Evolutionary conservation across 2,888 invertebrate genomes (phyloP).

Genomic region (Nineta flava): DNA sequence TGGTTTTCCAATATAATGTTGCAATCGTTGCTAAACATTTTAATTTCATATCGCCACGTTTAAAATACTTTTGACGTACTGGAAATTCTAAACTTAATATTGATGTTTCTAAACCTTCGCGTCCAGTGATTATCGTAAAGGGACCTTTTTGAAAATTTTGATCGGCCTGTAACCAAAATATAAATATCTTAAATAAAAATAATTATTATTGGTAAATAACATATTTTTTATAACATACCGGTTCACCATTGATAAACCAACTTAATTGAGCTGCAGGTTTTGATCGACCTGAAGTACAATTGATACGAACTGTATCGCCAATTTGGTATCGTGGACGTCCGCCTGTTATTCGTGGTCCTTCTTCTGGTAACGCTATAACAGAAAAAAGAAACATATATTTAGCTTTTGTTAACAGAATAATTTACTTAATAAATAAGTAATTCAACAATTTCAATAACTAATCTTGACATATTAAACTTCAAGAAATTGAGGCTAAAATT

Average conservation of each 20-base stretch:
- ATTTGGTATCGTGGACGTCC: slow-evolving; percentile 68
- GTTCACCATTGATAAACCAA: slow-evolving; percentile 80
- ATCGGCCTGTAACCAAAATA: slow-evolving; percentile 27
- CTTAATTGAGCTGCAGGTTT: slow-evolving; percentile 67
- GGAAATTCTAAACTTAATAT: slow-evolving; percentile 65
- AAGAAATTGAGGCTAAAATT: no score
- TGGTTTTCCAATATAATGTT: slow-evolving; percentile 72
- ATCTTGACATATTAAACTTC: no score
- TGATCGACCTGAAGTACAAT: slow-evolving; percentile 73
- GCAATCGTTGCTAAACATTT: slow-evolving; percentile 82
- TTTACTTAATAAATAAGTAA: no score
- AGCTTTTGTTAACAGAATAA: no score
- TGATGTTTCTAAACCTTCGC: slow-evolving; percentile 60
- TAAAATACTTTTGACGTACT: slow-evolving; percentile 67
- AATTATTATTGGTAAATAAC: not conserved
- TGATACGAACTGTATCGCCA: slow-evolving; percentile 65
- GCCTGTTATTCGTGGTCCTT: slow-evolving; percentile 68
- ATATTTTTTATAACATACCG: slow-evolving; percentile 23
- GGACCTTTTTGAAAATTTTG: slow-evolving; percentile 33
- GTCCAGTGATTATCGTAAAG: slow-evolving; percentile 34
- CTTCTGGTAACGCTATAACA: slow-evolving; percentile 57
- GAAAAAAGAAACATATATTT: slow-evolving; percentile 7
- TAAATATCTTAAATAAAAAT: no score
- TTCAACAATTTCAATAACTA: no score
- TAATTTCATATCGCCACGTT: slow-evolving; percentile 69